Evolutionary conservation across 1,140 invertebrate species (phyloP).

Genomic region (Zelostemma sp.): DNA sequence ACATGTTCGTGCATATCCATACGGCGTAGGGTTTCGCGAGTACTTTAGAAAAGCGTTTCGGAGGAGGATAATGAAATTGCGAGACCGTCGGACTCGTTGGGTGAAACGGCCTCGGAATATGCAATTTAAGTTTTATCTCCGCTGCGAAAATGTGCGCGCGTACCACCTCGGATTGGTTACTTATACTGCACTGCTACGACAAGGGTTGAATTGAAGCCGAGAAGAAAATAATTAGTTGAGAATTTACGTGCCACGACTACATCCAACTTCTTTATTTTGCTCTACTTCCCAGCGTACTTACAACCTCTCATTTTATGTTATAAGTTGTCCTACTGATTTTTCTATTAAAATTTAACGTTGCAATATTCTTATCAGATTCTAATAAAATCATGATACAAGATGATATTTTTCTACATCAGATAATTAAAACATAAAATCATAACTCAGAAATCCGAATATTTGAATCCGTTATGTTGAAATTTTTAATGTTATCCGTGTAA

Average conservation of each 20-base stretch:
- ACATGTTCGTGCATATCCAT: slow-evolving; percentile 8
- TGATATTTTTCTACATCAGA: too few relatives aligned
- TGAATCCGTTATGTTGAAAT: too few relatives aligned
- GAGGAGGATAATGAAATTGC: slow-evolving; percentile 43
- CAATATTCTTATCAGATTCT: too few relatives aligned
- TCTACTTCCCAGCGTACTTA: slow-evolving; percentile 17
- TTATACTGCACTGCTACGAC: slow-evolving; percentile 36
- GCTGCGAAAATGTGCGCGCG: slow-evolving; percentile 37
- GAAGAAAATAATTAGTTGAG: slow-evolving; percentile 43
- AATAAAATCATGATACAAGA: too few relatives aligned
- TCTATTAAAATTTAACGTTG: too few relatives aligned
- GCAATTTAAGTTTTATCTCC: slow-evolving; percentile 47
- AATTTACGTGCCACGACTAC: slow-evolving; percentile 30
- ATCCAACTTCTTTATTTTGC: slow-evolving; percentile 28
- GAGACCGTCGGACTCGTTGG: slow-evolving; percentile 29
- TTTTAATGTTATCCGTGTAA: too few relatives aligned
- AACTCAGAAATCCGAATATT: too few relatives aligned
- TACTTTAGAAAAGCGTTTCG: slow-evolving; percentile 45
- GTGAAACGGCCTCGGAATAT: slow-evolving; percentile 33
- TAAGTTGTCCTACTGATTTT: too few relatives aligned
- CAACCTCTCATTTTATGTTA: too few relatives aligned
- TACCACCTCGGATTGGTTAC: slow-evolving; percentile 41
- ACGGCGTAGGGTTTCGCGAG: slow-evolving; percentile 22
- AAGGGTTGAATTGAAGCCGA: slow-evolving; percentile 39
- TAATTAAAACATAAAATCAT: too few relatives aligned